Evolutionary conservation across 2,113 vertebrate genomes (phyloP).

Genomic region (Petrocephalus microphthalmus): DNA sequence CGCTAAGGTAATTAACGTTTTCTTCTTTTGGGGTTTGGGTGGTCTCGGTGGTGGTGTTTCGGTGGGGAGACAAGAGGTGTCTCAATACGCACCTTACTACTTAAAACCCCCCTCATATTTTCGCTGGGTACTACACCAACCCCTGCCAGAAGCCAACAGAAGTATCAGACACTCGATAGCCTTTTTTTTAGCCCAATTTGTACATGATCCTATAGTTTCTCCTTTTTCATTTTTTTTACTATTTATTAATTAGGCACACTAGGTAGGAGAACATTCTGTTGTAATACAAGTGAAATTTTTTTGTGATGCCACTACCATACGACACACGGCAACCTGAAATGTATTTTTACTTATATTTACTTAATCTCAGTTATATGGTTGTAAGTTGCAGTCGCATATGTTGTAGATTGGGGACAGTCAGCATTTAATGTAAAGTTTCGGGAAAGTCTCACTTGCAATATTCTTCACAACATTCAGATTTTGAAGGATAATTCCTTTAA

Average conservation of each 20-base stretch:
- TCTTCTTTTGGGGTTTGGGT: neutral
- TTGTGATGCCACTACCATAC: no score
- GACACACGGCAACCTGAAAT: neutral
- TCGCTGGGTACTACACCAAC: neutral
- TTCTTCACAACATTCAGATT: neutral
- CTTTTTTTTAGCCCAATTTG: neutral
- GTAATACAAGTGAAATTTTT: no score
- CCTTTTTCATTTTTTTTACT: neutral
- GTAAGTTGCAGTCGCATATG: no score
- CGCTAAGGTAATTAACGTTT: neutral
- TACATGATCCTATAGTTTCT: neutral
- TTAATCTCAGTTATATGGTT: neutral
- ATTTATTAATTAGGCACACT: neutral
- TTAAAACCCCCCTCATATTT: neutral
- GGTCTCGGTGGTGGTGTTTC: neutral
- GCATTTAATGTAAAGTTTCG: no score
- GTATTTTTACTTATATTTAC: neutral
- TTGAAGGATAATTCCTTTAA: neutral
- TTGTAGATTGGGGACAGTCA: no score
- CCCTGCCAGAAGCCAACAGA: neutral
- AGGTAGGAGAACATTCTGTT: no score
- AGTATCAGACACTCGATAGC: neutral
- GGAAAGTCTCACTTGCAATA: neutral
- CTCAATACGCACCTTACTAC: neutral
- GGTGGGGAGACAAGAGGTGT: neutral